phyloP scores from a whole-genome alignment of 92 coral and sea anemone species.

The Phenganax marumi region DNA sequence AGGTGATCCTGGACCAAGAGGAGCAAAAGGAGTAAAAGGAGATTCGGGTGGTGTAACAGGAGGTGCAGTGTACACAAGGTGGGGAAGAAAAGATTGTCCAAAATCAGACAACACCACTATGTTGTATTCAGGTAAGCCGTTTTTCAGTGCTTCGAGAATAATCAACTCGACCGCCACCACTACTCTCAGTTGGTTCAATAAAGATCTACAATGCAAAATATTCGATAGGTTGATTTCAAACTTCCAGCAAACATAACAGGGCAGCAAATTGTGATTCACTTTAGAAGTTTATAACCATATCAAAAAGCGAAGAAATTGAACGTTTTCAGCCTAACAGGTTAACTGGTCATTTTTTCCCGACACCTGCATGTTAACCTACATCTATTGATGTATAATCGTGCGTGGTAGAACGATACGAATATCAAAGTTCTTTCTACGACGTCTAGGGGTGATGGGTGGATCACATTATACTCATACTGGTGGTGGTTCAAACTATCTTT shows the following conservation, averaged over 20 bases:
- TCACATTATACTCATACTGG: slow-evolving; percentile 39
- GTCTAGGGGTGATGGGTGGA: slow-evolving; percentile 51
- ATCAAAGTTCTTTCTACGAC: not conserved
- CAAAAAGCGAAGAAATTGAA: too few species aligned
- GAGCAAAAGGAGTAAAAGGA: slow-evolving; percentile 21
- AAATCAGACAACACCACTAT: not conserved
- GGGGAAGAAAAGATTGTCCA: slow-evolving; percentile 64
- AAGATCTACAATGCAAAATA: too few species aligned
- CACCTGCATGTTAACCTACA: too few species aligned
- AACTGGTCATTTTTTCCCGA: too few species aligned
- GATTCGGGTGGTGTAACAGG: slow-evolving; percentile 46
- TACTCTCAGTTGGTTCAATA: not conserved
- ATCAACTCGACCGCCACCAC: not conserved
- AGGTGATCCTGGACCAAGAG: slow-evolving; percentile 21
- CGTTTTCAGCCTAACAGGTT: too few species aligned
- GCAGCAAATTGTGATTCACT: too few species aligned
- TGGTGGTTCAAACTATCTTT: slow-evolving; percentile 61
- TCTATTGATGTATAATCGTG: not conserved
- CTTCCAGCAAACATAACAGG: too few species aligned
- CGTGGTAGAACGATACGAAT: too few species aligned
- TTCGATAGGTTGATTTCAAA: too few species aligned
- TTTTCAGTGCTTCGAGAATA: not conserved
- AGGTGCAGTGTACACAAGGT: slow-evolving; percentile 57
- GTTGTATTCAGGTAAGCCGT: slow-evolving; percentile 20
- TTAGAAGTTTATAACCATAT: too few species aligned